Conservation (phyloP, 2,888 invertebrate genomes). For the Pharmacophagus antenor region DNA sequence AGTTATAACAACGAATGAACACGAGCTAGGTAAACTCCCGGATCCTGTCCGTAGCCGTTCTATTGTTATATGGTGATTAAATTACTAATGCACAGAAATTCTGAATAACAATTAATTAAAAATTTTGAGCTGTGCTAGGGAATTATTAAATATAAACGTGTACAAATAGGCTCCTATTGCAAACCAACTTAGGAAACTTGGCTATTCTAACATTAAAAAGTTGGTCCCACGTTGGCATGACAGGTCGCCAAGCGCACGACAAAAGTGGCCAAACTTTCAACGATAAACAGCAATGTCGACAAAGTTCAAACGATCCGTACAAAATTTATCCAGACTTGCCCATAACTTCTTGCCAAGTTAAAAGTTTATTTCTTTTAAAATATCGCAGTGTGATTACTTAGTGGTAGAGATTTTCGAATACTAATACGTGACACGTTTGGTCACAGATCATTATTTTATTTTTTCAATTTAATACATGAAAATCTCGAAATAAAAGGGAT, state of each 20-base stretch:
- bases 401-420: neutral
- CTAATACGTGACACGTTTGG: neutral
- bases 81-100: neutral
- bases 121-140: too few species aligned
- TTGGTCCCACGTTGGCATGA: slow-evolving; percentile 43
- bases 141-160: neutral
- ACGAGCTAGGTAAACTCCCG: neutral
- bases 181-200: slow-evolving; percentile 61
- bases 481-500: slow-evolving; percentile 1
- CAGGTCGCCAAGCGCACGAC: slow-evolving; percentile 45
- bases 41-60: neutral
- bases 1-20: slow-evolving; percentile 9
- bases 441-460: neutral
- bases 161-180: slow-evolving; percentile 36
- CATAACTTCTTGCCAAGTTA: slow-evolving; percentile 55
- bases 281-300: slow-evolving; percentile 58
- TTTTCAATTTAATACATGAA: neutral
- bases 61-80: neutral
- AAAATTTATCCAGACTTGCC: slow-evolving; percentile 54
- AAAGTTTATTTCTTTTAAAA: slow-evolving; percentile 48
- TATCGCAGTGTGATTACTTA: slow-evolving; percentile 8
- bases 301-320: slow-evolving; percentile 58
- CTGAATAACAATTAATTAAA: neutral
- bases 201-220: slow-evolving; percentile 62
- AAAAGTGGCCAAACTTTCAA: slow-evolving; percentile 61